Base-by-base conservation (phyloP, 1,140 invertebrate species). In the Aphelinus certus region DNA sequence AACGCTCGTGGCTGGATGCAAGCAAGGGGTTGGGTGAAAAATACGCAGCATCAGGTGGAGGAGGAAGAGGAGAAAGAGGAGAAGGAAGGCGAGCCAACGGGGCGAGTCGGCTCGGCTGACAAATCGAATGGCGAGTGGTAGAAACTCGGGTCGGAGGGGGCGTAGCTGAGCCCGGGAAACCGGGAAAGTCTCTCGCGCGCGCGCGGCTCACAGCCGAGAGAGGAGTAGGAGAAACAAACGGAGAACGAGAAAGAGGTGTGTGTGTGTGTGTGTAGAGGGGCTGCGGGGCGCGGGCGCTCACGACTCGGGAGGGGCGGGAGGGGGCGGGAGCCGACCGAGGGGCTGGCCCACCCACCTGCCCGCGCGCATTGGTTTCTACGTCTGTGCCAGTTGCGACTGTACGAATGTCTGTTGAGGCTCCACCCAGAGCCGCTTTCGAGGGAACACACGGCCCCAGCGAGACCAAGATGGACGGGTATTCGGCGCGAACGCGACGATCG, bases 361-460 rank as follows among this genome's bases (percentile, higher is more conserved):
- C 80, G 82, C 83, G 83, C 83, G 5, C 5, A 10, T 55, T 84
- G 81, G 82, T 85, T 85, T 85, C 84, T 85, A 85, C 81, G 79
- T 84, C 78, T 83, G 80, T 81, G 71, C 26, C 26, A 26, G 26
- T 79, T 64, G 80, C 10, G 5, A 82, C 77, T 83, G 81, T 83
- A 80, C 82, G 83, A 85, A 82, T 76, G 80, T 85, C 81, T 85
- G 83, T 81, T 85, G 82, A 84, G 70, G 84, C 84, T 85, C 84
- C 84, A 85, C 84, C 84, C 84, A 63, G 71, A 9, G 6, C 26
- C 5, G 42, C 3, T 5, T 4, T 5, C 57, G 58, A 60, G 63
- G 49, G 47, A 26, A 26, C 26, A 26, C 26, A 26, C 26, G 26
- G 26, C 26, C 26, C 26, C 26, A 26, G 26, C 26, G 26, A 26